Evolutionary conservation across 2,888 invertebrate genomes (phyloP).

Genomic region (Patella ulyssiponensis): DNA sequence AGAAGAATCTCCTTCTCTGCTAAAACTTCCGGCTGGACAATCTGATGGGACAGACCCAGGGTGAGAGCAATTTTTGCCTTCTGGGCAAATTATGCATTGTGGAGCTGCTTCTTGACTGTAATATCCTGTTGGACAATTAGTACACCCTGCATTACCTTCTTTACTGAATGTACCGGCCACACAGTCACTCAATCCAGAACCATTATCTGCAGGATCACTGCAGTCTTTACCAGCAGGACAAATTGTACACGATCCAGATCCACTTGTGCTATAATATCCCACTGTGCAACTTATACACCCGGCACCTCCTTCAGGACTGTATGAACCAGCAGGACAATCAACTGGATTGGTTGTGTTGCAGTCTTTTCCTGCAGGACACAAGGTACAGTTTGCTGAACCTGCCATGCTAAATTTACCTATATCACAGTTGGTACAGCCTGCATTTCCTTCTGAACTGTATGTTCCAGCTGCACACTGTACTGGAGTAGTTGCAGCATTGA

Average conservation of each 20-base stretch:
- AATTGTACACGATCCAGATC: slow-evolving; percentile 28
- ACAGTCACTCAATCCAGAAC: slow-evolving; percentile 13
- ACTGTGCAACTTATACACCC: slow-evolving; percentile 30
- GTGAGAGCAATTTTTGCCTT: slow-evolving; percentile 50
- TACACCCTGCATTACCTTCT: slow-evolving; percentile 54
- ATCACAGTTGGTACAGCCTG: slow-evolving; percentile 38
- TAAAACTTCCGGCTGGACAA: slow-evolving; percentile 63
- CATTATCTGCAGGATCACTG: slow-evolving; percentile 25
- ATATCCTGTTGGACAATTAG: slow-evolving; percentile 46
- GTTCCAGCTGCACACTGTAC: slow-evolving; percentile 38
- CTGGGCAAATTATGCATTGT: slow-evolving; percentile 52
- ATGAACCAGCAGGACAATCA: slow-evolving; percentile 39
- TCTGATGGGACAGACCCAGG: slow-evolving; percentile 43
- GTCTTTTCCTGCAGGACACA: slow-evolving; percentile 21
- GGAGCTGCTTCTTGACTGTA: slow-evolving; percentile 48
- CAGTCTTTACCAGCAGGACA: slow-evolving; percentile 41
- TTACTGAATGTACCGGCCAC: slow-evolving; percentile 56
- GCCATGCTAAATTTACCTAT: slow-evolving; percentile 8
- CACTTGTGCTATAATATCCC: slow-evolving; percentile 35
- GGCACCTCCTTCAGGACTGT: slow-evolving; percentile 38
- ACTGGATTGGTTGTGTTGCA: slow-evolving; percentile 3
- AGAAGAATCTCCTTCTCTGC: slow-evolving; percentile 52
- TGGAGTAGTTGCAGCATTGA: slow-evolving; percentile 21
- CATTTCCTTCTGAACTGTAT: slow-evolving; percentile 43
- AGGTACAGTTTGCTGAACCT: slow-evolving; percentile 14